These are phyloP conservation scores for Theonella swinhoei DNA, from an alignment of 37 sponge, comb jelly and placozoan genomes.

Conservation along the genomic window DNA sequence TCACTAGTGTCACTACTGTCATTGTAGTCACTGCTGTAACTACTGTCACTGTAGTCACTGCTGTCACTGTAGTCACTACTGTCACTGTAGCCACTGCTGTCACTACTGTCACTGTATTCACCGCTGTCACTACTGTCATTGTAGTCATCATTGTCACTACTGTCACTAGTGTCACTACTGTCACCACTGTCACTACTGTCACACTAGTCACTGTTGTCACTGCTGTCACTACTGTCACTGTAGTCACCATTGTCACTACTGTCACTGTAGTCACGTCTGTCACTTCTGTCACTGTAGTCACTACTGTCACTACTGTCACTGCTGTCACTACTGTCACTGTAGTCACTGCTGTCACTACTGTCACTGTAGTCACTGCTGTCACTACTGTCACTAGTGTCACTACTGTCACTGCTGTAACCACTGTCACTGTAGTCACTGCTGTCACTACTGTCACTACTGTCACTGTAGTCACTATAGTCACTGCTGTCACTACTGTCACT, in stretches of 20 bases:
- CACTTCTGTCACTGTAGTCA: no score
- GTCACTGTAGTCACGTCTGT: constrained; percentile 2
- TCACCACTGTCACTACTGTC: no score
- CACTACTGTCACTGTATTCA: constrained; percentile 5
- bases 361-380: no score
- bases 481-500: no score
- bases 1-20: constrained; percentile 6
- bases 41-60: no score
- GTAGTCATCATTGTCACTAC: constrained; percentile 7
- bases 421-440: no score
- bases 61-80: no score
- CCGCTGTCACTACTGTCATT: constrained; percentile 9
- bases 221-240: constrained; percentile 16
- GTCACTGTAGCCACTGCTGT: constrained; percentile 3
- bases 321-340: constrained; percentile 17
- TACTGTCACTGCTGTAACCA: constrained; percentile 20
- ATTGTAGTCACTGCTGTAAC: neutral
- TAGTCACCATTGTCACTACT: constrained; percentile 11
- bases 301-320: neutral
- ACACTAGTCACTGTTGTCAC: no score
- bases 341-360: no score
- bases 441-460: no score
- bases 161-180: constrained; percentile 8
- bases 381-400: neutral
- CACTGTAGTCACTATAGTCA: no score